Evolutionary conservation across 2,888 invertebrate genomes (phyloP).

Genomic region (Dioctria linearis): DNA sequence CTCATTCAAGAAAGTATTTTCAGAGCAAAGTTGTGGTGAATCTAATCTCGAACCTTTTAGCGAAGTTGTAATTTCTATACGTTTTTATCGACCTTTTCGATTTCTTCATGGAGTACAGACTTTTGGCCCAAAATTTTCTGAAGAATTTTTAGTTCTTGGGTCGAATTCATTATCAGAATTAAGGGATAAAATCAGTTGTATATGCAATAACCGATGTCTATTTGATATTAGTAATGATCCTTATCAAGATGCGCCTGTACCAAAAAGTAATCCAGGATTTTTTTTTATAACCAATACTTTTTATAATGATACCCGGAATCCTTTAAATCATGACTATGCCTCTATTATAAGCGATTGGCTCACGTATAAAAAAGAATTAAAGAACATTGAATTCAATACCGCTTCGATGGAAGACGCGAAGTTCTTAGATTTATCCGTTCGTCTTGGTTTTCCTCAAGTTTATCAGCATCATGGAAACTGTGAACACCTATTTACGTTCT

Average conservation of each 20-base stretch:
- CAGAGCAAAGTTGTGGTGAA: slow-evolving; percentile 24
- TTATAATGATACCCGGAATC: slow-evolving; percentile 80
- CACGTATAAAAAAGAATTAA: slow-evolving; percentile 63
- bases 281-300: slow-evolving; percentile 86
- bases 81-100: slow-evolving; percentile 73
- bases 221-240: slow-evolving; percentile 76
- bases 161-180: slow-evolving; percentile 79
- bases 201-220: slow-evolving; percentile 77
- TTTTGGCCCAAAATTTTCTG: slow-evolving; percentile 71
- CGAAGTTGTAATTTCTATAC: slow-evolving; percentile 71
- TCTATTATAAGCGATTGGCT: slow-evolving; percentile 78
- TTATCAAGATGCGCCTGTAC: slow-evolving; percentile 62
- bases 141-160: slow-evolving; percentile 78
- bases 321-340: slow-evolving; percentile 78
- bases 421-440: slow-evolving; percentile 73
- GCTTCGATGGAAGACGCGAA: slow-evolving; percentile 74
- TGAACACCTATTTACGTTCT: slow-evolving; percentile 90
- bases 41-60: slow-evolving; percentile 65
- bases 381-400: slow-evolving; percentile 70
- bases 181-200: slow-evolving; percentile 82
- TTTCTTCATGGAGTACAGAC: slow-evolving; percentile 65
- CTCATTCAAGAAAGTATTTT: slow-evolving; percentile 13
- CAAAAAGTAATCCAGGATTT: slow-evolving; percentile 74
- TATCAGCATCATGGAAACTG: slow-evolving; percentile 94
- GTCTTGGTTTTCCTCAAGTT: slow-evolving; percentile 79